Evolutionary conservation across 2,888 invertebrate species (phyloP), one percentile per base, ranked within the genome.

Genomic region (Bellardia bayeri): DNA sequence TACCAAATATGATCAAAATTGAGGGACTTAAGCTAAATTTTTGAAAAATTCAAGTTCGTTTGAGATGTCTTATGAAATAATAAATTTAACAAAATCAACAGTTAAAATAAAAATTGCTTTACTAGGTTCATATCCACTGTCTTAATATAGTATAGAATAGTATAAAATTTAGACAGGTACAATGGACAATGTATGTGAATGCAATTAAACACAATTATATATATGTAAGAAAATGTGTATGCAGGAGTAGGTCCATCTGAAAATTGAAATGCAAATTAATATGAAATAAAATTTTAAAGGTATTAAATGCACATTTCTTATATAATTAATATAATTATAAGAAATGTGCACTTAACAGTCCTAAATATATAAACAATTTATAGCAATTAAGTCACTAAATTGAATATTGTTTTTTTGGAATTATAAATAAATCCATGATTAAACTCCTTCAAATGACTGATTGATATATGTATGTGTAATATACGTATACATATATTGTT

Each of bases 401-500:
- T 37, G 6, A 37, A 37, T 37, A 37, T 37, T 37, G 37, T 4
- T 37, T 37, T 37, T 37, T 45, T 11, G 2, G 9, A 45, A 45
- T 9, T 45, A 11, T 45, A 13, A 45, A 0, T 11, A 9, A 2
- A 1, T 13, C 13, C 11, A 49, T 14, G 42, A 79, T 33, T 49
- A 2, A 42, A 66, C 8, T 40, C 61, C 4, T 75, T 75, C n/a
- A 68, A 3, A 9, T n/a, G 0, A 30, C 82, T 82, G 82, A 2
- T 30, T 40, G 58, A 30, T 51, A 51, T 68, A 37, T 58, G 49
- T 68, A 37, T 58, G 49, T 30, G 30, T 0, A 64, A 45, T 61
- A 40, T 37, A 37, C 37, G 40, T 56, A 45, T 51, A 40, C 6
- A 37, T 6, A 49, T 40, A 40, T 85, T 81, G 54, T 61, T 66